Evolutionary conservation across 2,888 invertebrate species (phyloP).

Genomic region (Ernsta delagoae): DNA sequence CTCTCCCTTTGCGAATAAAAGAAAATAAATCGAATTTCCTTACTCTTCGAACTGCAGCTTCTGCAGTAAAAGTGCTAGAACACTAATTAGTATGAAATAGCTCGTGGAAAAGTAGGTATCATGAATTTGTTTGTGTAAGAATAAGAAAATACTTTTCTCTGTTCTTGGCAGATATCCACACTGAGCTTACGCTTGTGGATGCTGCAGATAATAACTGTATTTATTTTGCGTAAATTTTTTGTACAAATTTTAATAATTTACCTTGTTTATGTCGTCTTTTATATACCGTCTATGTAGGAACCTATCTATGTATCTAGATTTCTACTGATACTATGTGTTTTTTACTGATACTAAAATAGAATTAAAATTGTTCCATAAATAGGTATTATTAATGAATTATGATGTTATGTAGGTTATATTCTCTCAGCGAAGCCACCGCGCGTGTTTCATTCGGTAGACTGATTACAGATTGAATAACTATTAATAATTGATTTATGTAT

Average conservation of each 20-base stretch:
- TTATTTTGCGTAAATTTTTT: neutral
- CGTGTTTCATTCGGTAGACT: slow-evolving; percentile 9
- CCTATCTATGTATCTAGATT: too few species aligned
- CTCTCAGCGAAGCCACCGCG: neutral
- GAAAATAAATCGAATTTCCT: slow-evolving; percentile 4
- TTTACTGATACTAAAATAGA: too few species aligned
- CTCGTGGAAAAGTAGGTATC: slow-evolving; percentile 35
- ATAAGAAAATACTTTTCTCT: slow-evolving; percentile 39
- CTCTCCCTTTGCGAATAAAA: neutral
- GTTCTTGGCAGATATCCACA: slow-evolving; percentile 14
- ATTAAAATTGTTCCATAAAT: too few species aligned
- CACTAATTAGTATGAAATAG: slow-evolving; percentile 46
- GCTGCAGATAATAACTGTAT: neutral
- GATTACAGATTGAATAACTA: slow-evolving; percentile 4
- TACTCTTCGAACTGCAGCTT: slow-evolving; percentile 21
- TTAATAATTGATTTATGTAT: slow-evolving; percentile 15
- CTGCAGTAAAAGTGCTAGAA: slow-evolving; percentile 44
- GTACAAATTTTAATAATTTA: too few species aligned
- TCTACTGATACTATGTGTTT: too few species aligned
- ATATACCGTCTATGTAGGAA: too few species aligned
- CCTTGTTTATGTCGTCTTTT: too few species aligned
- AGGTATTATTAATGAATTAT: too few species aligned
- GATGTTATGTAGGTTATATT: too few species aligned
- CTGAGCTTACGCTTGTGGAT: neutral
- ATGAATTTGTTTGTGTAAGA: slow-evolving; percentile 43